Base-by-base conservation (phyloP, 2,888 invertebrate species). In the Pyrrhosoma nymphula region DNA sequence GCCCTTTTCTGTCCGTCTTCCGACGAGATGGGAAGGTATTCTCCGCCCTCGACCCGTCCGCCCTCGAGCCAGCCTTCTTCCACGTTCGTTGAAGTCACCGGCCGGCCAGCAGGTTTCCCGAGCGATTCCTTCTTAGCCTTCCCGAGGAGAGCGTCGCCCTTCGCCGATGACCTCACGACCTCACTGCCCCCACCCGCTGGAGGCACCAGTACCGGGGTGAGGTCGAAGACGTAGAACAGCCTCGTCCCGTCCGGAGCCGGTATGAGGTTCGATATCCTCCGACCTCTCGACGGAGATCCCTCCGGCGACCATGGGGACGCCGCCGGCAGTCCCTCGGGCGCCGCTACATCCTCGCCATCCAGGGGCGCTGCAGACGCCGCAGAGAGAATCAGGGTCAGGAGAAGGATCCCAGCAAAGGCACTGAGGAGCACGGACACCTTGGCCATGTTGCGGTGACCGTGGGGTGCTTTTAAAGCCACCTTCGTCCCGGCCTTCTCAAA, bases 151-250 rank as follows among this genome's bases (percentile, higher is more conserved):
- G 23, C 47, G 55, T 47, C 69, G 63, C 93, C 93, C 55, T 69
- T 69, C 35, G 60, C 69, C 69, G 47, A 1, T 39, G 23, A 18
- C 35, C 39, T 93, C 35, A 8, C 69, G 39, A 93, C 39, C 93
- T 69, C 39, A n/a, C 35, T 35, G 26, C 69, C 69, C 47, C 93
- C 69, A 63, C 93, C 93, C n/a, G 93, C 93, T 8, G 93, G 93
- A n/a, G 93, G 93, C 14, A 93, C 93, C 75, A 93, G 16, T 69
- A 93, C 93, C n/a, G 93, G 93, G 16, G 93, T 93, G 39, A 93
- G 93, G n/a, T 93, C 93, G n/a, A 93, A 93, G 47, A 93, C 93
- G 93, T 93, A 93, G 69, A 93, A 69, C 26, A 93, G 63, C 47
- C 69, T 93, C 16, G 69, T 69, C 10, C 93, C 93, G n/a, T n/a